Evolutionary conservation across 1,140 invertebrate species (phyloP).

Genomic region (Polypedilum pembai): DNA sequence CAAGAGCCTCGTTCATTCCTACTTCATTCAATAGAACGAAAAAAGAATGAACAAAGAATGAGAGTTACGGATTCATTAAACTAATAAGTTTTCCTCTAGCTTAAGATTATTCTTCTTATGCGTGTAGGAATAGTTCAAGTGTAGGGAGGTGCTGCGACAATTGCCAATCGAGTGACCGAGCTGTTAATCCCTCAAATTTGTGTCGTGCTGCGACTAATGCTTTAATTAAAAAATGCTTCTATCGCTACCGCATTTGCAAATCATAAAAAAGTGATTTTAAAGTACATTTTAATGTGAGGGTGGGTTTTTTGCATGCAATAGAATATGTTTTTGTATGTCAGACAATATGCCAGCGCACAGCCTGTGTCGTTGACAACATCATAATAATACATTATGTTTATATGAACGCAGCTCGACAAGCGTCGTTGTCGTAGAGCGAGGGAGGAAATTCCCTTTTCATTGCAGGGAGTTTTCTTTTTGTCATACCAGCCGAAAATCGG

Average conservation of each 20-base stretch:
- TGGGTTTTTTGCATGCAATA: not conserved
- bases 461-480: not conserved
- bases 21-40: too few relatives aligned
- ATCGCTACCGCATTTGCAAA: not conserved
- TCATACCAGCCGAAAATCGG: constrained; percentile 13
- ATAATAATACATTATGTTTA: constrained; percentile 21
- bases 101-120: not conserved
- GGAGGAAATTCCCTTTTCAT: not conserved
- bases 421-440: not conserved
- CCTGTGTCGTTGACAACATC: constrained; percentile 23
- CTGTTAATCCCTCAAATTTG: not conserved
- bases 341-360: constrained; percentile 20
- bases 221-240: constrained; percentile 11
- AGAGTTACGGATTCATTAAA: constrained; percentile 5
- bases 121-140: not conserved
- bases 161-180: not conserved
- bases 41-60: not conserved
- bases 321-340: constrained; percentile 21
- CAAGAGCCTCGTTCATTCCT: not conserved
- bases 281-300: constrained; percentile 16
- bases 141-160: not conserved
- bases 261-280: not conserved
- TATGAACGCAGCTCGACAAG: not conserved
- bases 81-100: not conserved
- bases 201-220: not conserved